phyloP scores from a whole-genome alignment of 1,140 invertebrate species.

The Cydia strobilella region DNA sequence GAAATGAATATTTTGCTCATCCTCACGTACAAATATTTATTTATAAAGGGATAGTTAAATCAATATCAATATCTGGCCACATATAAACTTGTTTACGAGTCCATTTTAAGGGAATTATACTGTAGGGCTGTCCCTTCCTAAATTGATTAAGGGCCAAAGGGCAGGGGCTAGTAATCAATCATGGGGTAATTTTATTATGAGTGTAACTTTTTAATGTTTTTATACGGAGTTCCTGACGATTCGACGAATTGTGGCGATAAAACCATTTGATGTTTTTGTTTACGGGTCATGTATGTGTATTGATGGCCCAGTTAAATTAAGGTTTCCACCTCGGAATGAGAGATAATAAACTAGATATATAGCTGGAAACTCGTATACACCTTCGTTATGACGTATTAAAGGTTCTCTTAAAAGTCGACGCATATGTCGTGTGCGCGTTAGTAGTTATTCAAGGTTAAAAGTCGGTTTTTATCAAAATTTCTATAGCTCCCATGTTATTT shows the following conservation, averaged over 20 bases:
- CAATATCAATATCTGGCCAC: slow-evolving; percentile 10
- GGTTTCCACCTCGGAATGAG: too few species aligned
- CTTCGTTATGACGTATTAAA: too few species aligned
- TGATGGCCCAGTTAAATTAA: too few species aligned
- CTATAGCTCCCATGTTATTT: too few species aligned
- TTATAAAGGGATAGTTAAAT: neutral
- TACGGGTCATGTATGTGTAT: neutral
- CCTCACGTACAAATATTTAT: neutral
- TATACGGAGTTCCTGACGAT: neutral
- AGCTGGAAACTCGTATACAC: too few species aligned
- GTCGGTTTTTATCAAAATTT: too few species aligned
- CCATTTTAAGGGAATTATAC: slow-evolving; percentile 22
- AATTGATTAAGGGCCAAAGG: slow-evolving; percentile 23
- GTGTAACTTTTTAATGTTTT: slow-evolving; percentile 26
- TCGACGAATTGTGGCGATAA: neutral
- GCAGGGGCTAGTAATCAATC: neutral
- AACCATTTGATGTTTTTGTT: slow-evolving; percentile 8
- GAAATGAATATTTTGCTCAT: neutral
- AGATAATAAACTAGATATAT: too few species aligned
- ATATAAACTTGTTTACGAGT: slow-evolving; percentile 24
- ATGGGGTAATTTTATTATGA: slow-evolving; percentile 27
- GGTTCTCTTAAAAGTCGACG: too few species aligned
- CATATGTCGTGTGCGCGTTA: too few species aligned
- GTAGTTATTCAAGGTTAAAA: too few species aligned
- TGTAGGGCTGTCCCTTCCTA: neutral